A percentile compares a stretch with the other conserved stretches of the same genome.
phyloP scores from a whole-genome alignment of 2,113 vertebrate species.

The Salvelinus fontinalis region DNA sequence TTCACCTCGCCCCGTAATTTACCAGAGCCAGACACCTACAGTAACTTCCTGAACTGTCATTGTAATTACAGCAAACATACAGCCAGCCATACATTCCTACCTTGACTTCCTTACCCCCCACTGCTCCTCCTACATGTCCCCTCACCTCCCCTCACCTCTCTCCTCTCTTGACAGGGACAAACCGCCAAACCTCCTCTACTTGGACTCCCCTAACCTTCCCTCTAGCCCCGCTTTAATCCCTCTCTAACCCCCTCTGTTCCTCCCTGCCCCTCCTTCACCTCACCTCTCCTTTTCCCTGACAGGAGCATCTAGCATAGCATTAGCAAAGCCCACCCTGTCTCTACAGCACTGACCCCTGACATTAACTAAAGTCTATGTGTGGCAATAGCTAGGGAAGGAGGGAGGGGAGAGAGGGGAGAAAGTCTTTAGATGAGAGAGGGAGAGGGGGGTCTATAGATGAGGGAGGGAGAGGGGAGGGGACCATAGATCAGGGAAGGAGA shows the following conservation, averaged over 20 bases:
- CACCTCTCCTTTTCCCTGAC: slow-evolving; percentile 33
- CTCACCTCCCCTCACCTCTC: slow-evolving; percentile 5
- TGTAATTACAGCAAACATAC: slow-evolving; percentile 38
- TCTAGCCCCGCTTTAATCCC: too few relatives aligned
- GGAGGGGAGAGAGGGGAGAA: not conserved
- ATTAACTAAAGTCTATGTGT: slow-evolving; percentile 37
- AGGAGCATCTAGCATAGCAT: slow-evolving; percentile 19
- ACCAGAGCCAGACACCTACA: not conserved
- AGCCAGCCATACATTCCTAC: not conserved
- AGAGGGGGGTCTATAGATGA: slow-evolving; percentile 20
- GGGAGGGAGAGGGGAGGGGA: slow-evolving; percentile 41
- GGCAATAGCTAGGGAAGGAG: not conserved
- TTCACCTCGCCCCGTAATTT: not conserved
- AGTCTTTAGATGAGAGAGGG: slow-evolving; percentile 40
- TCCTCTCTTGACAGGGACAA: slow-evolving; percentile 34
- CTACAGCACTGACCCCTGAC: slow-evolving; percentile 38
- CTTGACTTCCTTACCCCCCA: not conserved
- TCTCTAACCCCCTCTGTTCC: not conserved
- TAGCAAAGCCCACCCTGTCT: slow-evolving; percentile 20
- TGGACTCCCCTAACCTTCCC: not conserved
- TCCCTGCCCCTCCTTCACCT: not conserved
- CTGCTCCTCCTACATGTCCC: not conserved
- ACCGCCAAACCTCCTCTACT: not conserved
- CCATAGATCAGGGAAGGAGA: slow-evolving; percentile 20
- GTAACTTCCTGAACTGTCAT: slow-evolving; percentile 41